These are phyloP conservation scores for Eilema sororculum DNA, from an alignment of 2,888 invertebrate species.

Conservation along the genomic window DNA sequence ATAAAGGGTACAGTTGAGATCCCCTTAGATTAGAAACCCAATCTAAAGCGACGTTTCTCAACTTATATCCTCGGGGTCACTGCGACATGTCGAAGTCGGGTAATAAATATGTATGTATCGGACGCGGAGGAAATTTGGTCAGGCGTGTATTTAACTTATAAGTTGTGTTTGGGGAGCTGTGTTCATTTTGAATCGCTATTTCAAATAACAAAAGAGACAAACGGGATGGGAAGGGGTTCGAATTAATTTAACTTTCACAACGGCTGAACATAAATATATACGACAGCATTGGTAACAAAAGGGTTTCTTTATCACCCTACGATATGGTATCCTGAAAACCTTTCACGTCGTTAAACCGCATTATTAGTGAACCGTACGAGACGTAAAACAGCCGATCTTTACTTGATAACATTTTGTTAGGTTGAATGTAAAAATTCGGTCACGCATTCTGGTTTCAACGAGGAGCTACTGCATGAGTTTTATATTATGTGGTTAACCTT, in stretches of 20 bases:
- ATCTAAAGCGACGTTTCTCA: conserved; percentile 57
- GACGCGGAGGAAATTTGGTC: conserved; percentile 38
- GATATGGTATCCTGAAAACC: conserved; percentile 49
- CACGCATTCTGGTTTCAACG: conserved; percentile 38
- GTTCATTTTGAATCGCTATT: conserved; percentile 25
- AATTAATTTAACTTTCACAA: conserved; percentile 40
- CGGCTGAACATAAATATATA: conserved; percentile 41
- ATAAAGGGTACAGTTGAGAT: conserved; percentile 57
- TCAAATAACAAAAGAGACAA: conserved; percentile 20
- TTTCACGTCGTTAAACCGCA: conserved; percentile 50
- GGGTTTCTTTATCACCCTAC: conserved; percentile 45
- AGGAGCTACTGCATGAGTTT: conserved; percentile 5
- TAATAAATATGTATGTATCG: conserved; percentile 49
- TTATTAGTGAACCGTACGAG: conserved; percentile 54
- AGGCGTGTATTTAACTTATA: conserved; percentile 30
- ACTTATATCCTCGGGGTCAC: conserved; percentile 53
- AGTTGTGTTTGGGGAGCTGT: conserved; percentile 20
- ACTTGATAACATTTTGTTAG: conserved; percentile 53
- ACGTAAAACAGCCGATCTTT: conserved; percentile 52
- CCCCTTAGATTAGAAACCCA: conserved; percentile 63
- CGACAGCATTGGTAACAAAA: conserved; percentile 39
- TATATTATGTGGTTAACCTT: conserved; percentile 6
- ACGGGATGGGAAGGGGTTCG: background rate
- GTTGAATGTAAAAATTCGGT: conserved; percentile 48
- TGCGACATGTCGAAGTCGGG: conserved; percentile 43